Conservation (phyloP, 2,797 vertebrate genomes). For the Tapirus indicus region DNA sequence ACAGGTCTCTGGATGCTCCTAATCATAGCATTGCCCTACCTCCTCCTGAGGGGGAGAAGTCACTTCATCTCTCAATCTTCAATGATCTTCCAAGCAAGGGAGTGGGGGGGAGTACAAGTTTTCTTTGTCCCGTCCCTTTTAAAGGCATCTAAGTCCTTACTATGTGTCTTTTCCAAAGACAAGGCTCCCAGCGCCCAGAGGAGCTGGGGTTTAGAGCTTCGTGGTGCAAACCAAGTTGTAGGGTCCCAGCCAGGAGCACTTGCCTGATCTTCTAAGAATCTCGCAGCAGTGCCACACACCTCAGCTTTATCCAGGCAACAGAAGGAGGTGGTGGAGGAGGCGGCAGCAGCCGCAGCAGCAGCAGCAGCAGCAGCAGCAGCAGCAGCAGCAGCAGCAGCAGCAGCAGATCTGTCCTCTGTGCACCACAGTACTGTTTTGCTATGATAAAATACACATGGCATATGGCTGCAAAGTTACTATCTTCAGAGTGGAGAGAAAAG, state of each 20-base stretch:
- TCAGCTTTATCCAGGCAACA: conserved; percentile 66
- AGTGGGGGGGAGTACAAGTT: neutral
- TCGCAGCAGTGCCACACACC: conserved; percentile 41
- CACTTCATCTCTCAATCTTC: neutral
- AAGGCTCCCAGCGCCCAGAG: neutral
- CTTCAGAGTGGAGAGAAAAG: conserved; percentile 74
- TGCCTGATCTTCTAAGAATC: conserved; percentile 71
- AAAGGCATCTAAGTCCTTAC: neutral
- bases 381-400: neutral
- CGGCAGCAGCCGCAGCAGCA: neutral
- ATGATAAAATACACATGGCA: conserved; percentile 71
- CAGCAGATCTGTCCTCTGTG: conserved; percentile 65
- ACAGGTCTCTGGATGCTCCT: neutral
- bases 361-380: conserved; percentile 18
- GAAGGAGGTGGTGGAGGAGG: conserved; percentile 55
- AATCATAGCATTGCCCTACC: neutral
- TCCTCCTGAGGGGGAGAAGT: neutral
- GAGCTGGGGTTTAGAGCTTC: neutral
- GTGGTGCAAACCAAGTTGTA: neutral
- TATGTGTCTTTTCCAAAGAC: neutral
- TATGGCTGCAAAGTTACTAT: conserved; percentile 79
- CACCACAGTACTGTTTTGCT: conserved; percentile 62
- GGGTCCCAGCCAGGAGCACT: conserved; percentile 32
- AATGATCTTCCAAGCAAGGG: conserved; percentile 15
- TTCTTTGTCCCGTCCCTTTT: neutral